These are phyloP conservation scores for Thereva unica DNA, from an alignment of 2,888 invertebrate species.

Conservation along the genomic window DNA sequence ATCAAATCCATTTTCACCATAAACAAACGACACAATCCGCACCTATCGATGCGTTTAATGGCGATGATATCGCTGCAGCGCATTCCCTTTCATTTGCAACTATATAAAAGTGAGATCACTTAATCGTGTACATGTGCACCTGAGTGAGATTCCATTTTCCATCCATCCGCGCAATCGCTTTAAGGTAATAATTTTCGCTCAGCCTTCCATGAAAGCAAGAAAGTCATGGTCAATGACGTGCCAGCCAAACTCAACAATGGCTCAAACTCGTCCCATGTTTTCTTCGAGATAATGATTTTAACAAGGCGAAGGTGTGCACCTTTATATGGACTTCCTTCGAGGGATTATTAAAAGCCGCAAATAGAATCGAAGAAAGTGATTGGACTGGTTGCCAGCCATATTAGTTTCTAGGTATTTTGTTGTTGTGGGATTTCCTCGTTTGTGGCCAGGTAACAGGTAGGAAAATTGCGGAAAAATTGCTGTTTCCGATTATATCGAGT, in stretches of 20 bases:
- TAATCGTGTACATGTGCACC: background rate
- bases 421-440: no score
- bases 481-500: no score
- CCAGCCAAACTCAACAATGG: background rate
- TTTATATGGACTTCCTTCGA: conserved; percentile 12
- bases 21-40: background rate
- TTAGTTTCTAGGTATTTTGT: no score
- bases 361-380: conserved; percentile 8
- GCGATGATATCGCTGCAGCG: no score
- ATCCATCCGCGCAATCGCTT: background rate
- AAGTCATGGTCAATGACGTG: conserved; percentile 28
- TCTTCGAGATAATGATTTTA: background rate
- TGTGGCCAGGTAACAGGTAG: no score
- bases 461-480: no score
- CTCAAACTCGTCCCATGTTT: background rate
- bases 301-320: background rate
- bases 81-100: no score
- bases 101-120: no score
- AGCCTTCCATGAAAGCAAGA: background rate
- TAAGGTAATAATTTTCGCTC: background rate
- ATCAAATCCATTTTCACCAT: background rate
- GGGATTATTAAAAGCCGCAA: background rate
- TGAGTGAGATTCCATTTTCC: background rate
- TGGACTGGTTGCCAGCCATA: background rate
- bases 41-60: no score